These are phyloP conservation scores for Tenthredo notha DNA, from an alignment of 2,888 invertebrate species.

Conservation along the genomic window DNA sequence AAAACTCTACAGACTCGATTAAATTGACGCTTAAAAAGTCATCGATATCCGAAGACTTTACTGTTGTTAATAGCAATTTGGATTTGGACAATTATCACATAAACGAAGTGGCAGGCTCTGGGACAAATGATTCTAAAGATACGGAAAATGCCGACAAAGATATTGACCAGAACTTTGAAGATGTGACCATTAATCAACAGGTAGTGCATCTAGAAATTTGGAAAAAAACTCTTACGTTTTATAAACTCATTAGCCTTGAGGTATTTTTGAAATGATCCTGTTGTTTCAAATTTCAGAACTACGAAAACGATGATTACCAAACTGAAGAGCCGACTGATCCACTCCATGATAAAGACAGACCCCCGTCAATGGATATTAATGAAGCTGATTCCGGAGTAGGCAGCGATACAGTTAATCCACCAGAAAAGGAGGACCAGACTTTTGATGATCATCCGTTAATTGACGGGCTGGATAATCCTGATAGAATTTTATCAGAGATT, in stretches of 20 bases:
- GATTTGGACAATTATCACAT: conserved; percentile 61
- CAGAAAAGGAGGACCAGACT: conserved; percentile 75
- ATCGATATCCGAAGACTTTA: conserved; percentile 70
- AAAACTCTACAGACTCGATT: conserved; percentile 66
- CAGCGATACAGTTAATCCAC: conserved; percentile 75
- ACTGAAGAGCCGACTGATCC: conserved; percentile 69
- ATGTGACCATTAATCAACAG: conserved; percentile 75
- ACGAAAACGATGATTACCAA: conserved; percentile 66
- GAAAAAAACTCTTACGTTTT: neutral
- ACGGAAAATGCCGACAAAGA: conserved; percentile 68
- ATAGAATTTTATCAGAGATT: conserved; percentile 60
- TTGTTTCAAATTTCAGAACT: conserved; percentile 60
- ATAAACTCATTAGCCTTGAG: neutral
- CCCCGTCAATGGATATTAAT: conserved; percentile 73
- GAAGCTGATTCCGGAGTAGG: conserved; percentile 77
- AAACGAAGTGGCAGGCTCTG: conserved; percentile 70
- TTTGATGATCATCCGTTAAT: conserved; percentile 71
- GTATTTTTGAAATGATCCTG: neutral
- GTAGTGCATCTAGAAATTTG: conserved; percentile 59
- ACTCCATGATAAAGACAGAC: conserved; percentile 70
- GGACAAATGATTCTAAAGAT: conserved; percentile 71
- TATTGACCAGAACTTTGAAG: conserved; percentile 69
- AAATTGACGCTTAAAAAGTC: conserved; percentile 74
- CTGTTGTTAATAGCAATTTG: conserved; percentile 71
- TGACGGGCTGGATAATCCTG: conserved; percentile 39